Base-by-base conservation (phyloP, 2,888 invertebrate genomes). In the Drosophila koepferae region DNA sequence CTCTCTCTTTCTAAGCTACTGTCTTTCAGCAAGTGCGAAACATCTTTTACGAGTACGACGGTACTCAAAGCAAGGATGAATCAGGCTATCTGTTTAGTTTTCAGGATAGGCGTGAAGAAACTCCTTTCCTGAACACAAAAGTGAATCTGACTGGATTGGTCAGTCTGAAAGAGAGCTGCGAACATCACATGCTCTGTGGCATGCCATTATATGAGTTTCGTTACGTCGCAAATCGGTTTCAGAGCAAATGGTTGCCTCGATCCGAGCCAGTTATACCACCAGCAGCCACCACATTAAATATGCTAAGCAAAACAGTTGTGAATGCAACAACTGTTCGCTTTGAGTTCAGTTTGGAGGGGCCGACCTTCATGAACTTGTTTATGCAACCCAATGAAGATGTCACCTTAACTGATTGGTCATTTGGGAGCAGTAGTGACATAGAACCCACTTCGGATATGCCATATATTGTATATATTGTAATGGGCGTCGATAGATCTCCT, bases 41-140 rank as follows among this genome's bases (percentile, higher is more conserved):
- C 59, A 92, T 89, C 10, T 93, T 94, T 67, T 93, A 94, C 70
- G 92, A 93, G 51, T 86, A 85, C 41, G 86, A 91, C 66, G 83
- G 91, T 2, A 73, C 81, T 0, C 79, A 92, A 0, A 90, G 89
- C n/a, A 83, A 88, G n/a, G 89, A 92, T 55, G 94, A 94, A 70
- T 93, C 94, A 8, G 94, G 94, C 1, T 92, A 94, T 51, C 93
- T 93, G 90, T 91, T 94, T 51, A 84, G 93, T 58, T 93, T 93
- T 12, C 92, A 94, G 76, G 94, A 95, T 40, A 72, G 91, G n/a
- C 81, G 75, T 9, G 58, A 64, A 6, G 80, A 90, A 36, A 43
- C 53, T 9, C 81, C 84, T 0, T 20, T 85, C 3, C 59, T 79
- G 40, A 60, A 41, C 43, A 63, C 77, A 41, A 67, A 63, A 0